These are phyloP conservation scores for Asobara japonica DNA, from an alignment of 1,140 invertebrate species.

Conservation along the genomic window DNA sequence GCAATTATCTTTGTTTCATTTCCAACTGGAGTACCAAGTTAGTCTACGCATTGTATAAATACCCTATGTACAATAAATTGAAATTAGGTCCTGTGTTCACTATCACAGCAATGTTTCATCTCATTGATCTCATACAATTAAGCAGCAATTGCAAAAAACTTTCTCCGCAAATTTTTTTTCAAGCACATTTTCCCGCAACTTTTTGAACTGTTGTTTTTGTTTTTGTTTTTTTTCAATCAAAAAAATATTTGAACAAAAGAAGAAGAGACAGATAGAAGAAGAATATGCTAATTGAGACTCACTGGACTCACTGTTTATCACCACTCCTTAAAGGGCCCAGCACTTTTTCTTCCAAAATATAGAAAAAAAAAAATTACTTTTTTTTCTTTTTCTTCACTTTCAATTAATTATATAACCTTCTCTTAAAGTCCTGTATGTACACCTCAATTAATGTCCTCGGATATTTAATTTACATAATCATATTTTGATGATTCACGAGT, in stretches of 20 bases:
- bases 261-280: slow-evolving; percentile 24
- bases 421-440: slow-evolving; percentile 48
- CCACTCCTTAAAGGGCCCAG: slow-evolving; percentile 53
- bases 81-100: slow-evolving; percentile 64
- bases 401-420: slow-evolving; percentile 5
- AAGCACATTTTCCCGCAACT: too few relatives aligned
- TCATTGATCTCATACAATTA: slow-evolving; percentile 30
- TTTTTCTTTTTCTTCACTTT: slow-evolving; percentile 13
- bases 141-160: too few relatives aligned
- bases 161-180: too few relatives aligned
- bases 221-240: neutral
- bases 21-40: neutral
- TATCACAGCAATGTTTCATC: slow-evolving; percentile 58
- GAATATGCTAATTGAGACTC: slow-evolving; percentile 43
- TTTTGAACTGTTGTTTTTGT: neutral
- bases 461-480: slow-evolving; percentile 18
- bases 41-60: neutral
- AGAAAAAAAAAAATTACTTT: slow-evolving; percentile 5
- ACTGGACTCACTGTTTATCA: slow-evolving; percentile 51
- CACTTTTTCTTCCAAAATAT: slow-evolving; percentile 31
- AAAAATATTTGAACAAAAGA: slow-evolving; percentile 14
- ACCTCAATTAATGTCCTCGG: slow-evolving; percentile 37
- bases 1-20: neutral
- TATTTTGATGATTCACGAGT: slow-evolving; percentile 40
- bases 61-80: slow-evolving; percentile 21